Conservation (phyloP, 2,113 vertebrate species). For the Apodemus sylvaticus region DNA sequence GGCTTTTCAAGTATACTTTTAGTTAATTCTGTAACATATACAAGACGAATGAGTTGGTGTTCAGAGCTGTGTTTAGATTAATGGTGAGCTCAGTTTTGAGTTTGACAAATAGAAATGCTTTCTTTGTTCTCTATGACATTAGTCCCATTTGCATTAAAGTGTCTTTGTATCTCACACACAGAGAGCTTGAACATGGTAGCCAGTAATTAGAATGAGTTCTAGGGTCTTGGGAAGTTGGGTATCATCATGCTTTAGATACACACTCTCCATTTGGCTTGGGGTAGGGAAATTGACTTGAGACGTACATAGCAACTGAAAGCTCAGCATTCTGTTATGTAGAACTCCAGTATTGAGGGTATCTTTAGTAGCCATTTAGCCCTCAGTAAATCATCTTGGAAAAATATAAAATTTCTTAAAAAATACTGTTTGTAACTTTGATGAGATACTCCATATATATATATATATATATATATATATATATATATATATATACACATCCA, state of each 20-base stretch:
- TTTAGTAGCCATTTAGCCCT: neutral
- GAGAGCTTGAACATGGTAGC: neutral
- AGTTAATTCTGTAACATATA: neutral
- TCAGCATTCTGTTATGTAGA: neutral
- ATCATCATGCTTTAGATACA: neutral
- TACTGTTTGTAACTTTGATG: conserved; percentile 5
- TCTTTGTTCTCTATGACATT: neutral
- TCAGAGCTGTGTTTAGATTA: neutral
- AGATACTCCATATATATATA: neutral
- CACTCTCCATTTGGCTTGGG: neutral
- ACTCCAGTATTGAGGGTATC: neutral
- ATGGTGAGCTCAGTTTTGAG: neutral
- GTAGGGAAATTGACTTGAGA: neutral
- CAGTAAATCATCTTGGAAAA: neutral
- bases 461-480: no score
- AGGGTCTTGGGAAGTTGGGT: neutral
- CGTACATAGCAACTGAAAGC: neutral
- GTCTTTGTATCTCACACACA: neutral
- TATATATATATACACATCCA: neutral
- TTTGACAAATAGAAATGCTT: neutral
- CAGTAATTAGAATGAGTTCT: neutral
- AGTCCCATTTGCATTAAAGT: neutral
- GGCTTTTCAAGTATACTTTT: neutral
- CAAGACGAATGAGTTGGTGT: neutral
- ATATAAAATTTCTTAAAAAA: neutral